Evolutionary conservation across 1,140 invertebrate species (phyloP), one percentile per base, ranked within the genome.

Genomic region (Halesus radiatus): DNA sequence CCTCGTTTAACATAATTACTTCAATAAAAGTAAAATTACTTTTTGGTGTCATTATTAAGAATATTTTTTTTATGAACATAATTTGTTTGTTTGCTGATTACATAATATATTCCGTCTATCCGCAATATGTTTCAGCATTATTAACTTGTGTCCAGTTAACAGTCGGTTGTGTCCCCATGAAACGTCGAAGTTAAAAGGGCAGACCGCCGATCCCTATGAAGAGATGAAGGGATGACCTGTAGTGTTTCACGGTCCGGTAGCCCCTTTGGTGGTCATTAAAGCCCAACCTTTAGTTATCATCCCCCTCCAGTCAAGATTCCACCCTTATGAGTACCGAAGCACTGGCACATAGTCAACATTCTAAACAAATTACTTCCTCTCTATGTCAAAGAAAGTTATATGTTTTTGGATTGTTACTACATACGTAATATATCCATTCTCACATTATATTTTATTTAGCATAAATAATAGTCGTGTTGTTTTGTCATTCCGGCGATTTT

Each of bases 211-310:
- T 22, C 62, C 62, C 62, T 45, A 13, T 45, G 37, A 32, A 23
- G 20, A 10, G 60, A 16, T 23, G 8, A n/a, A 23, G 18, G 56
- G 56, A 60, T 23, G 18, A 13, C 56, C 23, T 20, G 56, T 22
- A 60, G 56, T 20, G 20, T 60, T 60, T 29, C 62, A 66, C 29
- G 62, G 62, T 29, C 62, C 62, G 62, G 62, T 66, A n/a, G 29
- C 29, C 26, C 13, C n/a, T 66, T 66, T 66, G 62, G 23, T 29
- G 26, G 29, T 66, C 62, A 66, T 66, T 66, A 66, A 66, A 45
- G 29, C 37, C 62, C 22, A 29, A 37, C 62, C 62, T 32, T 66
- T 66, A 26, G 29, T 26, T 66, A 16, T 7, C 5, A 66, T 66
- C 62, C 29, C 26, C 29, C 62, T 66, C 62, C 13, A n/a, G 23